Conservation (phyloP, 2,888 invertebrate species). For the Synanthedon andrenaeformis region DNA sequence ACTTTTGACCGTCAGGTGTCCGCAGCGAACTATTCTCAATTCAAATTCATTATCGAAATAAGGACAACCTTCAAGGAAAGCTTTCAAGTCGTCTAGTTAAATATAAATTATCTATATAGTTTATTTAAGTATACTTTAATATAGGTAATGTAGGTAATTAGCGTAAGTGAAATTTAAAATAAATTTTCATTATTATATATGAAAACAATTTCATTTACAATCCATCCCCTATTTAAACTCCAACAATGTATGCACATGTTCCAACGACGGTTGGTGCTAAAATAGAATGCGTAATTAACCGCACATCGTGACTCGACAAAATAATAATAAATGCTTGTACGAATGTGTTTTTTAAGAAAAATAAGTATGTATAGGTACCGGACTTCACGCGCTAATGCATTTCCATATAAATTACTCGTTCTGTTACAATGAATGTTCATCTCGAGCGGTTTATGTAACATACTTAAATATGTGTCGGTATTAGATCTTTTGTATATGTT, state of each 20-base stretch:
- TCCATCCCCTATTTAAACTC: conserved; percentile 4
- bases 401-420: background rate
- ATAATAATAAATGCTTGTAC: background rate
- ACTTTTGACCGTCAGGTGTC: conserved; percentile 21
- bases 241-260: conserved; percentile 14
- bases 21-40: conserved; percentile 5
- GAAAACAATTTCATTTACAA: conserved; percentile 1
- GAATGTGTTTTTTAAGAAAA: background rate
- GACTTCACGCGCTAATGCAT: background rate
- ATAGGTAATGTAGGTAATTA: too few species aligned
- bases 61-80: too few species aligned
- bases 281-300: background rate
- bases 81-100: too few species aligned
- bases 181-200: too few species aligned
- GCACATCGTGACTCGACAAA: background rate
- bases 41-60: conserved; percentile 14
- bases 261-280: conserved; percentile 6
- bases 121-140: too few species aligned
- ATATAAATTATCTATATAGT: too few species aligned
- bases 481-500: too few species aligned
- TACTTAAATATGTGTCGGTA: too few species aligned
- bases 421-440: too few species aligned
- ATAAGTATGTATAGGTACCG: background rate
- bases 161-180: too few species aligned
- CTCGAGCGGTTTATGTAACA: too few species aligned